phyloP scores from a whole-genome alignment of 1,140 invertebrate genomes.

The Rhagoletis zephyria region DNA sequence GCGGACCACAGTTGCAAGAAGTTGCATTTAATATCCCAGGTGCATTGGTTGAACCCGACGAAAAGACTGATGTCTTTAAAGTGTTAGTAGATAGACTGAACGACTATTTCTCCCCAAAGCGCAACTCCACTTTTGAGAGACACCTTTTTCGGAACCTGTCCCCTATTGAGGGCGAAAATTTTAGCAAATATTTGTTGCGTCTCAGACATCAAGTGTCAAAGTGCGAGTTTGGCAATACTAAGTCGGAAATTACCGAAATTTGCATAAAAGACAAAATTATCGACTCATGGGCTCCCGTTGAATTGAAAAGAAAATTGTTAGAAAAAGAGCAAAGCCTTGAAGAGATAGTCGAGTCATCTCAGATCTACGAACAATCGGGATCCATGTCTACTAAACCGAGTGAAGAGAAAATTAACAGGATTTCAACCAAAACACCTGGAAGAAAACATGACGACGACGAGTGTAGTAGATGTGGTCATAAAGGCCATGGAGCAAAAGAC shows the following conservation, averaged over 20 bases:
- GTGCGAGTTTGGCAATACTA: neutral
- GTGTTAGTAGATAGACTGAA: no score
- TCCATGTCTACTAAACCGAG: neutral
- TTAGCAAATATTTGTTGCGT: neutral
- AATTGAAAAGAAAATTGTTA: neutral
- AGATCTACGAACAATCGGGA: neutral
- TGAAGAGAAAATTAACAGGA: neutral
- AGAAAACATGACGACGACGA: no score
- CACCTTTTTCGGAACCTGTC: no score
- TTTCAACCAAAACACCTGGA: neutral
- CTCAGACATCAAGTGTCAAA: conserved; percentile 1
- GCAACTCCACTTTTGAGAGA: no score
- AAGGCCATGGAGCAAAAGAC: no score
- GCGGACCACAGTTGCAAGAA: no score
- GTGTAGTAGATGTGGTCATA: no score
- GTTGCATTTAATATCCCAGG: no score
- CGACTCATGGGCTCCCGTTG: neutral
- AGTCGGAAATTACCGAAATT: neutral
- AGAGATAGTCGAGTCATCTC: neutral
- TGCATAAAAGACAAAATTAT: conserved; percentile 16
- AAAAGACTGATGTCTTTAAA: no score
- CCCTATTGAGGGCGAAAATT: neutral
- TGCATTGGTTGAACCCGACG: no score
- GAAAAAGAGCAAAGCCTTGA: neutral
- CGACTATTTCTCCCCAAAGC: no score